Evolutionary conservation across 2,113 vertebrate species (phyloP), one percentile per base, ranked within the genome.

Genomic region (Bucco capensis): DNA sequence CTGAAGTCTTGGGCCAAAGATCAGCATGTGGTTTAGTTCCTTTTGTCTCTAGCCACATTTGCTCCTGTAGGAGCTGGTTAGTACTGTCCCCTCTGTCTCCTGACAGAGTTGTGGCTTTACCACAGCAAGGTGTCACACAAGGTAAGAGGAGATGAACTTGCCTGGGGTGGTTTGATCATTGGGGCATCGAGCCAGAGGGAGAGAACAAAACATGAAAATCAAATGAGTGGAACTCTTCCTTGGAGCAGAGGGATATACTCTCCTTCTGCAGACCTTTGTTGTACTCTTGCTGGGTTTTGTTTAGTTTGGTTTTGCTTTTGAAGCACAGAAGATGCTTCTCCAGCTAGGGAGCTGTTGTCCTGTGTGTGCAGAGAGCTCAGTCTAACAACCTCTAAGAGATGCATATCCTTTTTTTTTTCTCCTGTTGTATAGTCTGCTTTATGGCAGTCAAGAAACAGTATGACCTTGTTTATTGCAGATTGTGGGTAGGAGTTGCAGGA

Each of bases 401-500:
- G 42, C 21, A 8, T 33, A 15, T 51, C 21, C 19, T 86, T 53
- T 83, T 9, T 28, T 33, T 56, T 49, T 42, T 15, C 40, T 15
- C 47, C 28, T 40, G 16, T 46, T 28, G 15, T 38, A 24, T 15
- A 58, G 31, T 42, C 17, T 13, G n/a, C 62, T 51, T 46, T 47
- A 17, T 33, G 31, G 62, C 77, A n/a, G 33, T 25, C 30, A 31
- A 76, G 64, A 37, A 57, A 38, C 22, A 21, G 25, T 15, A 9
- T 47, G 46, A 33, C 42, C 21, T 44, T 42, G 17, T 50, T 61
- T 37, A 19, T 51, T 75, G 62, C 86, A 88, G 70, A 38, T 3
- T 78, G 73, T 75, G 86, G 81, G 81, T 75, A n/a, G 89, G 91
- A 89, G 86, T 78, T 90, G 73, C 53, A 75, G 89, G 74, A 93